These are phyloP conservation scores for Polydrusus tereticollis DNA, from an alignment of 2,888 invertebrate genomes.

Conservation along the genomic window DNA sequence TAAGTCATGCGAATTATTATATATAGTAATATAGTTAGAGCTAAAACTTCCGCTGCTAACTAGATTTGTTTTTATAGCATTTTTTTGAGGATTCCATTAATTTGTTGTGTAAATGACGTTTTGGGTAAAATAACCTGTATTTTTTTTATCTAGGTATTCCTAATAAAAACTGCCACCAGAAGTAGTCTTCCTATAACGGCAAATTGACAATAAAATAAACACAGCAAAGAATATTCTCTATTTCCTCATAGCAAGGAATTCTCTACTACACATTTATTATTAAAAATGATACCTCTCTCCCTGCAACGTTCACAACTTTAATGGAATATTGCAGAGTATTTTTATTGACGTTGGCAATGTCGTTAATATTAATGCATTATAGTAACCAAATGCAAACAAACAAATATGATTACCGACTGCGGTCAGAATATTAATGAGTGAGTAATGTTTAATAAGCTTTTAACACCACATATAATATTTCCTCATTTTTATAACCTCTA, in stretches of 20 bases:
- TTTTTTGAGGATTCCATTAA: neutral
- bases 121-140: no score
- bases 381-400: neutral
- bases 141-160: no score
- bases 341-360: neutral
- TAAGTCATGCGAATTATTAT: neutral
- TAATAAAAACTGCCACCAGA: no score
- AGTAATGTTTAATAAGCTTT: conserved; percentile 22
- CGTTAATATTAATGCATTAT: neutral
- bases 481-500: neutral
- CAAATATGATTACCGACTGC: neutral
- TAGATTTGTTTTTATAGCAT: neutral
- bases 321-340: no score
- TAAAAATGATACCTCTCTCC: no score
- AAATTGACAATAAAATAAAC: no score
- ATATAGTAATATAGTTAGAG: neutral
- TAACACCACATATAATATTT: conserved; percentile 18
- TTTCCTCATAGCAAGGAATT: no score
- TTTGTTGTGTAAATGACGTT: neutral
- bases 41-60: neutral
- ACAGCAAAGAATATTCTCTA: no score
- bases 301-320: no score
- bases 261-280: no score
- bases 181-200: no score
- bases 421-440: conserved; percentile 7